These are phyloP conservation scores for Xerus rutilus DNA, from an alignment of 2,797 vertebrate genomes.

Conservation along the genomic window DNA sequence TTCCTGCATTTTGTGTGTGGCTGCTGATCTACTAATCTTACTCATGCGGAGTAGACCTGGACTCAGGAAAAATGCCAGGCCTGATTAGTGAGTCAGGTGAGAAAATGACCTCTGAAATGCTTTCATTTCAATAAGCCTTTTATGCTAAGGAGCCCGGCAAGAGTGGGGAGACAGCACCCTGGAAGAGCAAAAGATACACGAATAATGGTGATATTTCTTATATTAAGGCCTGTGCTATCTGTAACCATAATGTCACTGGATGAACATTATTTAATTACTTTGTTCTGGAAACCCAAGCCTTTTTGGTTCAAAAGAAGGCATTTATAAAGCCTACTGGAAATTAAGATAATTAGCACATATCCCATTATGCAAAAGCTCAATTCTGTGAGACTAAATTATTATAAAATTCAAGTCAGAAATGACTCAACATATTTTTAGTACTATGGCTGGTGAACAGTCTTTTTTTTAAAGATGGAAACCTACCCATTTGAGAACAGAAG, in stretches of 20 bases:
- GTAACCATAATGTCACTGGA: conserved; percentile 50
- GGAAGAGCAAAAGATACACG: conserved; percentile 76
- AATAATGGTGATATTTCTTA: conserved; percentile 62
- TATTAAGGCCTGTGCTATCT: conserved; percentile 58
- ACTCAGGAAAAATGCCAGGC: conserved; percentile 80
- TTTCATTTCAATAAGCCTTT: conserved; percentile 86
- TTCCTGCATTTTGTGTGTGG: conserved; percentile 81
- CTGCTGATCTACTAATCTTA: conserved; percentile 79
- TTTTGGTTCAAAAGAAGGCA: conserved; percentile 48
- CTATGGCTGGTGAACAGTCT: background rate
- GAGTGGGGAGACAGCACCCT: background rate
- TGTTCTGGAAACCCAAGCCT: conserved; percentile 62
- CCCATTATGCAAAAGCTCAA: conserved; percentile 7
- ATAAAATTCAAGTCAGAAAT: conserved; percentile 58
- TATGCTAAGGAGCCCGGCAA: conserved; percentile 80
- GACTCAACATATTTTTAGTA: background rate
- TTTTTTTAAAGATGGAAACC: conserved; percentile 73
- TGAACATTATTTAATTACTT: conserved; percentile 76
- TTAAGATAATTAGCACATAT: conserved; percentile 65
- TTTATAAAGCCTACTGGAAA: conserved; percentile 36
- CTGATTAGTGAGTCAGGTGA: conserved; percentile 85
- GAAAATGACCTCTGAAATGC: conserved; percentile 84
- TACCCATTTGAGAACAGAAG: conserved; percentile 80
- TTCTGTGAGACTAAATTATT: conserved; percentile 47
- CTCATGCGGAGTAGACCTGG: conserved; percentile 77